Evolutionary conservation across 2,797 vertebrate genomes (phyloP).

Genomic region (Artibeus lituratus): DNA sequence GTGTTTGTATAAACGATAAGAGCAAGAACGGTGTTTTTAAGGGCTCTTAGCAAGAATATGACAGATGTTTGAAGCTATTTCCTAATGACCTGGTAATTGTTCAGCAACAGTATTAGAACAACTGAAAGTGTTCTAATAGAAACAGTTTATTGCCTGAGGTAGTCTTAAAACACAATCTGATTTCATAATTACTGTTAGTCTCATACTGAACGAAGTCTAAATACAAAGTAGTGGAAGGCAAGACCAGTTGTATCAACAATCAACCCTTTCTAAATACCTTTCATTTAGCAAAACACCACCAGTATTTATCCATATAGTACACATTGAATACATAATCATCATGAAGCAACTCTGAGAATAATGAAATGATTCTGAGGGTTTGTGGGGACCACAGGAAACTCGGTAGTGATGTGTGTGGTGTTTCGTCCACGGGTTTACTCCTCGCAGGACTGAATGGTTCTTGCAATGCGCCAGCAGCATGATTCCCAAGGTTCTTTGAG

Average conservation of each 20-base stretch:
- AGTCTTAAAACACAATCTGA: neutral
- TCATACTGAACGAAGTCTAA: neutral
- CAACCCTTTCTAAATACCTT: neutral
- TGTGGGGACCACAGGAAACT: neutral
- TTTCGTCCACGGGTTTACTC: slow-evolving; percentile 11
- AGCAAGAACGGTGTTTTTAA: neutral
- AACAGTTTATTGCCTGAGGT: neutral
- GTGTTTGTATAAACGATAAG: neutral
- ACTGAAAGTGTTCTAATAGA: neutral
- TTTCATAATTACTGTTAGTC: neutral
- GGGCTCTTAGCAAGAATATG: neutral
- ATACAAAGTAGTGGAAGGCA: neutral
- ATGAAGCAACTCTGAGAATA: neutral
- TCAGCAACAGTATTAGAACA: neutral
- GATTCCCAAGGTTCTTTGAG: slow-evolving; percentile 16
- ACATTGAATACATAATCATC: neutral
- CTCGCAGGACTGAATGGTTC: neutral
- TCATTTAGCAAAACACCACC: neutral
- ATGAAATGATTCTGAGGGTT: neutral
- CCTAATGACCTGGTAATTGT: neutral
- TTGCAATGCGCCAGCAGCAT: neutral
- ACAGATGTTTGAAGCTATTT: neutral
- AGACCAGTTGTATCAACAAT: neutral
- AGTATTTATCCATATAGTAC: neutral
- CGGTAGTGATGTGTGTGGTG: neutral